Evolutionary conservation across 2,888 invertebrate genomes (phyloP), one percentile per base, ranked within the genome.

Genomic region (Tiliacea aurago): DNA sequence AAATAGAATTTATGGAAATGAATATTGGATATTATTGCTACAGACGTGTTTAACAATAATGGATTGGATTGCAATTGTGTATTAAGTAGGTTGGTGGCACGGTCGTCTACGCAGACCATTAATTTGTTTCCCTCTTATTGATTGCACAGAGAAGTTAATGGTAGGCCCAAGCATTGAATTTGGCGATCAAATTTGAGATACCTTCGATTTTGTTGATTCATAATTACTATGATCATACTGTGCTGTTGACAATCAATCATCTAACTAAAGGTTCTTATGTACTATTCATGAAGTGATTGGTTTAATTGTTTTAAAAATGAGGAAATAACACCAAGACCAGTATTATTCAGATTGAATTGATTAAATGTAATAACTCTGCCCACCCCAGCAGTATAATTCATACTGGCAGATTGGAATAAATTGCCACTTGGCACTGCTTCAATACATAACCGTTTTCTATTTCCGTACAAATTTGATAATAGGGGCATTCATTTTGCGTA

Each of bases 401-500:
- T 43, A 61, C 37, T 62, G 45, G 56, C 56, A 76, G 59, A 68
- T 77, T 76, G 56, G 80, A 85, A 83, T 86, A 88, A 90, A 89
- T 91, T 93, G 91, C 91, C 91, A 90, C 76, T 73, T 93, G 92
- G 91, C 91, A 91, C 73, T 73, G 81, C 73, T 89, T 92, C 91
- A 91, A 89, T 89, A 87, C 81, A 85, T 86, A 87, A 88, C 82
- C 80, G 78, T 84, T 64, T 75, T 77, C 71, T 71, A 78, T 80
- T 88, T 83, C 73, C 59, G 69, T 63, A 49, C 28, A 55, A 66
- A 66, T 75, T 58, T 59, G 53, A 67, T 67, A 66, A 58, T 33
- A 68, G 37, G 13, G 28, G 1, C 47, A 59, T 63, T 56, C 13
- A n/a, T 68, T 67, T 49, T 23, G 15, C 11, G 1, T 56, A n/a